Percentiles rank a stretch among this genome's conserved stretches.
Evolutionary conservation across 1,140 invertebrate species (phyloP).

Genomic region (Megathymus violae): DNA sequence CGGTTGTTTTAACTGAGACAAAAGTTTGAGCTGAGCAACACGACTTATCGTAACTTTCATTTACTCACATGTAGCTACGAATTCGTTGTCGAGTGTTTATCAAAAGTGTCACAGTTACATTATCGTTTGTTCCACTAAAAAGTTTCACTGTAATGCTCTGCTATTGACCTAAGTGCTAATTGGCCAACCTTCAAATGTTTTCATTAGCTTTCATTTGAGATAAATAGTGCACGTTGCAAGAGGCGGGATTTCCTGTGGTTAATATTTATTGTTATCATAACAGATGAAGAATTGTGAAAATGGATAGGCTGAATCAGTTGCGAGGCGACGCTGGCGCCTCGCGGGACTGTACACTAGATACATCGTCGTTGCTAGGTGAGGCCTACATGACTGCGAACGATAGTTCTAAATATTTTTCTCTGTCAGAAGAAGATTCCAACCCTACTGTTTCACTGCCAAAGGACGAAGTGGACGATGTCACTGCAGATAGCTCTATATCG

Average conservation of each 20-base stretch:
- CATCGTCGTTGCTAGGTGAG: constrained; percentile 64
- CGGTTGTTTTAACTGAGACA: constrained; percentile 15
- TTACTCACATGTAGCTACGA: constrained; percentile 36
- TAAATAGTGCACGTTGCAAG: constrained; percentile 41
- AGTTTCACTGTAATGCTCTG: constrained; percentile 78
- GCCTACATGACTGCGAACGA: constrained; percentile 77
- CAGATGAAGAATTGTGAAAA: constrained; percentile 80
- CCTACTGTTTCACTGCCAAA: constrained; percentile 66
- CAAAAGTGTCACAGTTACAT: constrained; percentile 78
- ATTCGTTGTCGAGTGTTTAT: constrained; percentile 51
- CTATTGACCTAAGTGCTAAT: constrained; percentile 81
- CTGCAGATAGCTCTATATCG: constrained; percentile 45
- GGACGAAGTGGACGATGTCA: constrained; percentile 49
- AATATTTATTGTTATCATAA: constrained; percentile 61
- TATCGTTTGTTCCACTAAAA: constrained; percentile 76
- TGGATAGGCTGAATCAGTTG: constrained; percentile 79
- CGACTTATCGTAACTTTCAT: constrained; percentile 34
- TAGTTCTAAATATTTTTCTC: constrained; percentile 76
- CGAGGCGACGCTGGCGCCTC: constrained; percentile 64
- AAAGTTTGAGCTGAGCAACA: not conserved
- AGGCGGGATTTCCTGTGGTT: constrained; percentile 39
- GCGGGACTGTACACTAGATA: constrained; percentile 67
- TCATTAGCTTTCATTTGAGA: constrained; percentile 51
- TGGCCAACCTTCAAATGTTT: constrained; percentile 74
- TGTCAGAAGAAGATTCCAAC: constrained; percentile 74